Conservation (phyloP, 2,888 invertebrate genomes). For the Rhorus exstirpatorius region DNA sequence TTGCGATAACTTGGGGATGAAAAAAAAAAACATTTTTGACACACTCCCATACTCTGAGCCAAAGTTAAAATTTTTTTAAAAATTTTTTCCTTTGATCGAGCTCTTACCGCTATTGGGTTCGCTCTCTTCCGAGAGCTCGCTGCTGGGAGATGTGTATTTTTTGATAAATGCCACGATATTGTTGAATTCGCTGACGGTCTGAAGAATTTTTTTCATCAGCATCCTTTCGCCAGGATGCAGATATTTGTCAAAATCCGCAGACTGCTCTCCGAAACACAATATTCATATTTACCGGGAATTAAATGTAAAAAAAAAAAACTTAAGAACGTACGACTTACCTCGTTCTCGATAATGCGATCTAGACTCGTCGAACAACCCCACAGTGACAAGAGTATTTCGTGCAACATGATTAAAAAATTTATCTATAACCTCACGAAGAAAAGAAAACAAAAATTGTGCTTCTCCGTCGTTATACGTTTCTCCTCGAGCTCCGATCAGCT, state of each 20-base stretch:
- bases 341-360: slow-evolving; percentile 79
- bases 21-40: too few relatives aligned
- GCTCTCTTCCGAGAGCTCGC: slow-evolving; percentile 44
- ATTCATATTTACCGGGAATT: background rate
- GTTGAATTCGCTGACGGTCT: slow-evolving; percentile 89
- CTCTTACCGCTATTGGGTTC: slow-evolving; percentile 52
- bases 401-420: slow-evolving; percentile 87
- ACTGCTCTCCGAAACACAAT: slow-evolving; percentile 75
- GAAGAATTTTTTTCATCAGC: slow-evolving; percentile 88
- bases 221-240: slow-evolving; percentile 90
- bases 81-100: too few relatives aligned
- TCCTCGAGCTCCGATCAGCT: slow-evolving; percentile 18
- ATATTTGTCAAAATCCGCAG: slow-evolving; percentile 86
- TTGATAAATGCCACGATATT: slow-evolving; percentile 89
- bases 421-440: background rate
- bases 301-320: background rate
- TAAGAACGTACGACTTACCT: slow-evolving; percentile 76
- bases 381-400: slow-evolving; percentile 89
- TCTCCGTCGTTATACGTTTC: background rate
- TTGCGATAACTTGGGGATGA: too few relatives aligned
- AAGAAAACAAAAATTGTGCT: background rate
- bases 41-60: too few relatives aligned
- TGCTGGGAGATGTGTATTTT: slow-evolving; percentile 83
- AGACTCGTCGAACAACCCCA: slow-evolving; percentile 88
- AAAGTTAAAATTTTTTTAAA: too few relatives aligned